Conservation (phyloP, 2,113 vertebrate species). For the Megaceryle maxima region DNA sequence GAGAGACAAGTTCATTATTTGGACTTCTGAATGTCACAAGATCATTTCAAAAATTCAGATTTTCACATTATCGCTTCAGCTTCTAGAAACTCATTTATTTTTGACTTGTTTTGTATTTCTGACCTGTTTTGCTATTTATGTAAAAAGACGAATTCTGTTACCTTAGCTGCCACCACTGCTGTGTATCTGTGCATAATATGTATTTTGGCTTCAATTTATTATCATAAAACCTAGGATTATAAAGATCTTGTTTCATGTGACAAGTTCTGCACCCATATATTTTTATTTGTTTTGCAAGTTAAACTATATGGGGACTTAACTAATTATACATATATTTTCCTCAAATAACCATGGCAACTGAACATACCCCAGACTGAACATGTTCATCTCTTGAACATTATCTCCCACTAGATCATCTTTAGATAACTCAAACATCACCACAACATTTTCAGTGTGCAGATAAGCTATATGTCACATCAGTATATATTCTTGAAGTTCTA, state of each 20-base stretch:
- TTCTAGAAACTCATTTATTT: constrained; percentile 43
- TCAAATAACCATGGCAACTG: constrained; percentile 60
- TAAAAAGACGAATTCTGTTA: not conserved
- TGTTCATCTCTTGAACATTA: not conserved
- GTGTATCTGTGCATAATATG: not conserved
- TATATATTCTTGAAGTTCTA: not conserved
- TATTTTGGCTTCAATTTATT: constrained; percentile 17
- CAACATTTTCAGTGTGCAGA: constrained; percentile 63
- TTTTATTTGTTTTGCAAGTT: constrained; percentile 41
- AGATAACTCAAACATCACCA: constrained; percentile 53
- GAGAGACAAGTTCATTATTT: not conserved
- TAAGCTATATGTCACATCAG: constrained; percentile 44
- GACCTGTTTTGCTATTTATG: constrained; percentile 29
- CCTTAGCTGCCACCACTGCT: constrained; percentile 1
- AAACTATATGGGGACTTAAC: not conserved
- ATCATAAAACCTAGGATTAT: constrained; percentile 12
- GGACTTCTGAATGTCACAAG: not conserved
- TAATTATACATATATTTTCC: constrained; percentile 13
- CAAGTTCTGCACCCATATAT: not conserved
- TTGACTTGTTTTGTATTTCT: constrained; percentile 44
- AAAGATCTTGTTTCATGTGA: constrained; percentile 19
- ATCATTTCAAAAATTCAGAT: constrained; percentile 41
- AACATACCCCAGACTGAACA: not conserved
- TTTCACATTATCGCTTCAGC: constrained; percentile 33
- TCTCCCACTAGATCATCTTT: constrained; percentile 47